A percentile compares a stretch with the other conserved stretches of the same genome.
Conservation (phyloP, 2,797 vertebrate genomes). For the Lepus townsendii region DNA sequence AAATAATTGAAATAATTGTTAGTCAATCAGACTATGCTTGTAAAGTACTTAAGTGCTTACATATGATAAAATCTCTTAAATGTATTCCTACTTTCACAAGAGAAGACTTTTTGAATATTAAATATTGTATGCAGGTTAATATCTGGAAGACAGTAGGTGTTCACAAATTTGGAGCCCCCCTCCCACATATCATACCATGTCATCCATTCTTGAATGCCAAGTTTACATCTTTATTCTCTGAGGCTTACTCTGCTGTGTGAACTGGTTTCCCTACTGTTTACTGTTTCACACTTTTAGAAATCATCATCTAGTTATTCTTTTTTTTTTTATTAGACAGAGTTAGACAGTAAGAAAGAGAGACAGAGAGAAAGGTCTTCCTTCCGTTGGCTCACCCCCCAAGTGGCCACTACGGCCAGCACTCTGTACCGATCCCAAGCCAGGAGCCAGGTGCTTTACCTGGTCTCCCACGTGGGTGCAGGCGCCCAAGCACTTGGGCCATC, state of each 20-base stretch:
- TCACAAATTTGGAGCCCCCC: neutral
- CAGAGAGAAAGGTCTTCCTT: too few species aligned
- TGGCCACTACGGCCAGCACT: too few species aligned
- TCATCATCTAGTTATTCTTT: too few species aligned
- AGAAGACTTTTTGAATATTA: neutral
- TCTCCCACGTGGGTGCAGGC: too few species aligned
- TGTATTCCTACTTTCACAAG: neutral
- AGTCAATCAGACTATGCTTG: neutral
- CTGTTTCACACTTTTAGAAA: neutral
- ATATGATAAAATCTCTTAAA: constrained; percentile 1
- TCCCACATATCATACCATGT: rapidly evolving
- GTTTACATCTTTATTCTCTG: neutral
- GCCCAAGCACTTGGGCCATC: too few species aligned
- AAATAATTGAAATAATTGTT: constrained; percentile 8
- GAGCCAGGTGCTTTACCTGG: too few species aligned
- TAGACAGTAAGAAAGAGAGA: too few species aligned
- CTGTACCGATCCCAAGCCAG: too few species aligned
- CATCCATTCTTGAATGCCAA: neutral
- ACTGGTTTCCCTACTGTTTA: neutral
- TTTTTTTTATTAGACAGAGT: neutral
- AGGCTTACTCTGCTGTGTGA: neutral
- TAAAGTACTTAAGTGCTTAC: neutral
- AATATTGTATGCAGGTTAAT: neutral
- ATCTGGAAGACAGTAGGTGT: neutral
- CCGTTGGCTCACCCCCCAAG: too few species aligned